phyloP scores from a whole-genome alignment of 2,888 invertebrate genomes.

The Drosophila birchii region DNA sequence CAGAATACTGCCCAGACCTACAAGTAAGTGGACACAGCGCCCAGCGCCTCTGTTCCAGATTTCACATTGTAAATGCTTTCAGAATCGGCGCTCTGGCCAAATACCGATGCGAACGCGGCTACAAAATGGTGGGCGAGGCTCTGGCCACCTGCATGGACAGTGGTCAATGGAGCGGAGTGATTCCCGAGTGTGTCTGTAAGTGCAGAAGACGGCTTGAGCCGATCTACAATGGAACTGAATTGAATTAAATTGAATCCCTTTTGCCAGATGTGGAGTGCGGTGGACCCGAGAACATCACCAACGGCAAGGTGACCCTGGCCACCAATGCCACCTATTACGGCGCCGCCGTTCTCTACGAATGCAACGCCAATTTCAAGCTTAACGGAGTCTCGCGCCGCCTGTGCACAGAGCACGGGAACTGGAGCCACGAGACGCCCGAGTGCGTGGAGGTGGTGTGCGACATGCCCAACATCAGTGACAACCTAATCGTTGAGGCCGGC shows the following conservation, averaged over 20 bases:
- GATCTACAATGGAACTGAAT: neutral
- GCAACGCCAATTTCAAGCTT: slow-evolving; percentile 91
- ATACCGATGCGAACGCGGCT: slow-evolving; percentile 95
- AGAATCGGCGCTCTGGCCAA: slow-evolving; percentile 93
- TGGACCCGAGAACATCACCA: slow-evolving; percentile 89
- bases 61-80: neutral
- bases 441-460: slow-evolving; percentile 94
- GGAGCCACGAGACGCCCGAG: slow-evolving; percentile 93
- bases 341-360: slow-evolving; percentile 93
- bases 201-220: neutral
- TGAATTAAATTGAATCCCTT: neutral
- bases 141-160: slow-evolving; percentile 94
- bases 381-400: slow-evolving; percentile 93
- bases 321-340: slow-evolving; percentile 96
- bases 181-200: slow-evolving; percentile 94
- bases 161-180: slow-evolving; percentile 93
- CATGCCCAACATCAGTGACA: slow-evolving; percentile 87
- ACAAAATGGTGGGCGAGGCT: slow-evolving; percentile 94
- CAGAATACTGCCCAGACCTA: slow-evolving; percentile 90
- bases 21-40: slow-evolving; percentile 84
- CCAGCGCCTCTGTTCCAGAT: neutral
- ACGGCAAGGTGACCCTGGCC: slow-evolving; percentile 91
- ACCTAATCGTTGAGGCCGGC: slow-evolving; percentile 87
- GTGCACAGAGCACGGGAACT: slow-evolving; percentile 95
- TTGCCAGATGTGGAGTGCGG: slow-evolving; percentile 93